Evolutionary conservation across 2,113 vertebrate species (phyloP), one percentile per base, ranked within the genome.

Genomic region (Telmatochromis sp.): DNA sequence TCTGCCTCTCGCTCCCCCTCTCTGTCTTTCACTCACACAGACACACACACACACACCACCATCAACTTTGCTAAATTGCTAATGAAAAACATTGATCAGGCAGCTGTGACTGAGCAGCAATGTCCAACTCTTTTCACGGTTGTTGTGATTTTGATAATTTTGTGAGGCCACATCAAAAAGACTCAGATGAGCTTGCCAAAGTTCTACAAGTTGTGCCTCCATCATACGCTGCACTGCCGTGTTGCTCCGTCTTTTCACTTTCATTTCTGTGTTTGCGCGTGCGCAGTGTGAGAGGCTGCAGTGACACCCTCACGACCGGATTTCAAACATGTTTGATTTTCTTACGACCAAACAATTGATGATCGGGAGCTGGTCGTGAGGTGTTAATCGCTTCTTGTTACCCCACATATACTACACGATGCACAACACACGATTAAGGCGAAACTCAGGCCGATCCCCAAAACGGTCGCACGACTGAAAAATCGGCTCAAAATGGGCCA

Each of bases 401-500:
- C 23, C 13, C 55, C 13, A 58, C 7, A 1, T 58, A 58, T 15
- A 58, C 23, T 15, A 28, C 7, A 58, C 3, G 7, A 58, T 58
- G 55, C 55, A 28, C 4, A 4, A 28, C 55, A 58, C 55, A 58
- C 26, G 0, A 58, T 31, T 9, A 58, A 58, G 0, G 26, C 55
- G 0, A 17, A 58, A 58, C 26, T 15, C 1, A 1, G 7, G 5
- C 26, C 5, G 5, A 31, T 58, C 1, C 13, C 26, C 55, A 58
- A 4, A 58, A 58, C 5, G 7, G 26, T 58, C 26, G 13, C 55
- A 28, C 13, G 5, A 15, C 55, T 58, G 26, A 58, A 58, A 58
- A 9, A 58, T 58, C 26, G 3, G 1, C 55, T 28, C 55, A 58
- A 28, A 58, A 58, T 58, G 26, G 55, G 55, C 13, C 55, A 0